Conservation (phyloP, 2,113 vertebrate genomes). For the Catharus bicknelli region DNA sequence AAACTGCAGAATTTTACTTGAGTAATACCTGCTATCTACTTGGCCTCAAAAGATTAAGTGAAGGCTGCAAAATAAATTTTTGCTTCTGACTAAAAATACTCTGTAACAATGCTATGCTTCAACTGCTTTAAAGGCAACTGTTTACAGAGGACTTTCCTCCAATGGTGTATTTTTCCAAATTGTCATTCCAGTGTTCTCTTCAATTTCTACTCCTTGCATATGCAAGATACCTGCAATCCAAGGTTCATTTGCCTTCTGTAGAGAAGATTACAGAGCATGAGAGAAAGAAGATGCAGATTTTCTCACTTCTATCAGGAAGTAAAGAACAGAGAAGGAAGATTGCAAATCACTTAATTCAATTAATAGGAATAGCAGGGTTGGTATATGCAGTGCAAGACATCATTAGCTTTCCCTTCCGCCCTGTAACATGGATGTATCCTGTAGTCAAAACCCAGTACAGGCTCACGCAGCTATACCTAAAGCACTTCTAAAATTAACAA, state of each 20-base stretch:
- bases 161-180: not conserved
- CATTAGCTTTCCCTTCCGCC: not conserved
- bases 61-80: not conserved
- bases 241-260: not conserved
- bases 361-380: not conserved
- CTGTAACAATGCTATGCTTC: not conserved
- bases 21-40: not conserved
- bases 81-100: not conserved
- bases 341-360: not conserved
- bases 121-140: not conserved
- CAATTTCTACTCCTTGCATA: not conserved
- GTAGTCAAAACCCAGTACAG: not conserved
- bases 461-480: not conserved
- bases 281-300: not conserved
- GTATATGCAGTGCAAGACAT: not conserved
- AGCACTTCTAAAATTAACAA: not conserved
- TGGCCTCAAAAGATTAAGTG: not conserved
- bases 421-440: not conserved
- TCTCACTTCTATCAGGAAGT: not conserved
- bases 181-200: not conserved
- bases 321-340: not conserved
- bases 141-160: not conserved
- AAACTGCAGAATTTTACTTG: not conserved
- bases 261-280: not conserved
- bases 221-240: not conserved